phyloP scores from a whole-genome alignment of 2,113 vertebrate genomes.

The Pelmatolapia mariae region DNA sequence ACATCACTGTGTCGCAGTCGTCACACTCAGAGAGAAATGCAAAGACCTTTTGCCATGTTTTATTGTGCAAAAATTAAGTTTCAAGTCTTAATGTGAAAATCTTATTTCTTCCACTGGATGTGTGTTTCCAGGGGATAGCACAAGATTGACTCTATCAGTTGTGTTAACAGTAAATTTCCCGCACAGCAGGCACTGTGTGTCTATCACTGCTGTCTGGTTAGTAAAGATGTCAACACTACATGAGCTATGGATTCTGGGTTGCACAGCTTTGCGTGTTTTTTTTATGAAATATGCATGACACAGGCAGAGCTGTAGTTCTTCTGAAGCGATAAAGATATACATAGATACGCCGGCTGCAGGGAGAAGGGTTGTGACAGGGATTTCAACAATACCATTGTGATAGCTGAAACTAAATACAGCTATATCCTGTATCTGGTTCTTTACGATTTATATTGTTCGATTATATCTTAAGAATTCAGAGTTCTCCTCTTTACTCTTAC shows the following conservation, averaged over 20 bases:
- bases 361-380: neutral
- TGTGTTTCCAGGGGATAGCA: neutral
- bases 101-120: neutral
- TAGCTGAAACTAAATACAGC: neutral
- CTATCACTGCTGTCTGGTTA: conserved; percentile 24
- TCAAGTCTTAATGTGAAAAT: neutral
- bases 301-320: conserved; percentile 12
- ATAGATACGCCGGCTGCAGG: neutral
- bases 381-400: neutral
- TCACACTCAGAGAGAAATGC: neutral
- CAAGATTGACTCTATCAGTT: neutral
- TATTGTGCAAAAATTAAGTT: neutral
- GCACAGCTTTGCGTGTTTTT: conserved; percentile 19
- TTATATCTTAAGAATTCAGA: neutral
- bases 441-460: neutral
- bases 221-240: conserved; percentile 39
- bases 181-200: neutral
- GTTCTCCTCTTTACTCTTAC: neutral
- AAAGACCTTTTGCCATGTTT: neutral
- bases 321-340: neutral
- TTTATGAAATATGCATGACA: conserved; percentile 61
- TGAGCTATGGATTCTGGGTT: conserved; percentile 17
- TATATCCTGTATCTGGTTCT: neutral
- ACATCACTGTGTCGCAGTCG: neutral
- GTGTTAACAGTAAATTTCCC: neutral